Evolutionary conservation across 1,140 invertebrate genomes (phyloP).

Genomic region (Monochamus saltuarius): DNA sequence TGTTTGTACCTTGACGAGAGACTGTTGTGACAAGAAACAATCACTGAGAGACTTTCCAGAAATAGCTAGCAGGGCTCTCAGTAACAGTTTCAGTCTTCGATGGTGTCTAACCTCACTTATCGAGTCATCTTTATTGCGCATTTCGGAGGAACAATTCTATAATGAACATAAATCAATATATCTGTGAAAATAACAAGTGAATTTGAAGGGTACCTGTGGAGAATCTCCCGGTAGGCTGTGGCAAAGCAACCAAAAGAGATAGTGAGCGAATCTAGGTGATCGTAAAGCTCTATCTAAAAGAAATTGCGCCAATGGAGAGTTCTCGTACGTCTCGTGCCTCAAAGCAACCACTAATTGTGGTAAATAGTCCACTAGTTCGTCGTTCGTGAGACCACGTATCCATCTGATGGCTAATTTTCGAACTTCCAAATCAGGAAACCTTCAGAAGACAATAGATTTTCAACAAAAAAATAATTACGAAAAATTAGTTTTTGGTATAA

Average conservation of each 20-base stretch:
- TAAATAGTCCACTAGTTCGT: conserved; percentile 87
- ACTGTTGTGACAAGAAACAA: conserved; percentile 82
- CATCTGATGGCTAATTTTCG: conserved; percentile 80
- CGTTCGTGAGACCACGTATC: conserved; percentile 76
- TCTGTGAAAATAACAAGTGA: conserved; percentile 10
- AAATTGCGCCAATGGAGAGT: conserved; percentile 79
- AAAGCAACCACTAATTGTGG: conserved; percentile 93
- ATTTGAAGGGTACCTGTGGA: conserved; percentile 59
- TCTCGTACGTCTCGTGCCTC: conserved; percentile 91
- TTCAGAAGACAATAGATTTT: conserved; percentile 49
- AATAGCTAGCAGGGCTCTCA: conserved; percentile 82
- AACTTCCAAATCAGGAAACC: conserved; percentile 88
- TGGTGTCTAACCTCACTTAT: conserved; percentile 70
- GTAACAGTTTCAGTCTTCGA: conserved; percentile 78
- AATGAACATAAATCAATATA: conserved; percentile 16
- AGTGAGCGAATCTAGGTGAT: conserved; percentile 88
- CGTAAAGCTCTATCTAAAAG: conserved; percentile 80
- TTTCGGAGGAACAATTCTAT: conserved; percentile 33
- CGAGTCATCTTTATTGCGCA: conserved; percentile 48
- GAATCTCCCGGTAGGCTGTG: conserved; percentile 73
- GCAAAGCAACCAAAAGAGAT: conserved; percentile 91
- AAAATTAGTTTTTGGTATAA: not conserved
- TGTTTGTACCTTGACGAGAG: conserved; percentile 69
- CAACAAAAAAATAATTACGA: too few relatives aligned
- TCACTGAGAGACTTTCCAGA: conserved; percentile 80